Base-by-base conservation (phyloP, 53 echinoderm and acorn worm species). In the Holothuria leucospilota region DNA sequence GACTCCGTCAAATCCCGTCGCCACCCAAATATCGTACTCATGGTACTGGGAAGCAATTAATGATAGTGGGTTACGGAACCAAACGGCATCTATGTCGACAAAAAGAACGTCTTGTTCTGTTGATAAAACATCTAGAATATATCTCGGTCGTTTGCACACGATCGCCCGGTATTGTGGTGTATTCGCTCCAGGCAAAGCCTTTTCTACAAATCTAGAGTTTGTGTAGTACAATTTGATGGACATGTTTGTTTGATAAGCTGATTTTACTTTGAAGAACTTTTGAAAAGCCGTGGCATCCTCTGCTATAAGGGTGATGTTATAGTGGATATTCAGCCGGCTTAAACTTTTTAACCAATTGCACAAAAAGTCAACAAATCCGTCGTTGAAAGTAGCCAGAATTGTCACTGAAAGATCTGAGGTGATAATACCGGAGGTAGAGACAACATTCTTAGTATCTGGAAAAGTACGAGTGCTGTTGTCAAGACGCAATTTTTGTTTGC, bases 11-110 rank as follows among this genome's bases (percentile, higher is more conserved):
- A 82, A 82, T 4, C 89, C 84, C 28, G 29, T 82, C 20, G 89
- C 84, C 41, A 88, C 89, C 89, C 89, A 88, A 5, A 84, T 40
- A n/a, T 88, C 89, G 27, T 82, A 84, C 39, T 60, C 73, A 20
- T 46, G 28, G 63, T 72, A 74, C 16, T 27, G 41, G 1, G 46
- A 51, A 24, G 89, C 42, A 7, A 84, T 83, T 5, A 83, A 60
- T n/a, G 73, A 62, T 12, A 75, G 29, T 1, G 89, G 89, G 39
- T 88, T 83, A 20, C 51, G 71, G 51, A 88, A 46, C 89, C 89
- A 88, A 5, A 88, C 89, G 51, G 89, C 89, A 27, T 88, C 89
- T 46, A 83, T 72, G 59, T 88, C 89, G n/a, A 83, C 89, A 39
- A 88, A 88, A 13, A 88, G 84, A 51, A 88, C 84, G 51, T 74